phyloP scores from a whole-genome alignment of 2,797 vertebrate genomes.

The Lophotriccus pileatus region DNA sequence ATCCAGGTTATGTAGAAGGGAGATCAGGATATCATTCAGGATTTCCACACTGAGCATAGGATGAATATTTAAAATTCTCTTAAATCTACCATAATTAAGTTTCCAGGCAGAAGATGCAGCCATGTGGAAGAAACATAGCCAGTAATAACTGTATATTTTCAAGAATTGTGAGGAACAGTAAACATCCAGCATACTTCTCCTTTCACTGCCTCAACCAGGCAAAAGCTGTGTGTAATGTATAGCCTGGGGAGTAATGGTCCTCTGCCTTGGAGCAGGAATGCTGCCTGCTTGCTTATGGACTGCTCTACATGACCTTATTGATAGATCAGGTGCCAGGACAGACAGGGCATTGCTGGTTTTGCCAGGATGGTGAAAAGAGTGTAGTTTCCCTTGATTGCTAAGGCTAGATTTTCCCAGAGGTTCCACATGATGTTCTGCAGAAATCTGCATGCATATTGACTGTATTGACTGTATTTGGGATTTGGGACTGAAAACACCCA shows the following conservation, averaged over 20 bases:
- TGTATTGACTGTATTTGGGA: neutral
- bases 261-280: neutral
- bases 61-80: neutral
- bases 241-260: neutral
- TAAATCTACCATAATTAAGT: neutral
- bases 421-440: neutral
- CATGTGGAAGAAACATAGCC: rapidly evolving
- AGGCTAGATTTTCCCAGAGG: neutral
- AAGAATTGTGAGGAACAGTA: neutral
- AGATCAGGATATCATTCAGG: neutral
- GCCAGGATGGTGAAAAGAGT: neutral
- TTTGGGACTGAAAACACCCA: neutral
- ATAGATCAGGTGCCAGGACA: neutral
- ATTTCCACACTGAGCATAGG: neutral
- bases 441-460: neutral
- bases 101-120: neutral
- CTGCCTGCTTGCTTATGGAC: neutral
- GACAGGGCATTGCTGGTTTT: neutral
- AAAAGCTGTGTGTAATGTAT: neutral
- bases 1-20: neutral
- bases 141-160: neutral
- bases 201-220: neutral
- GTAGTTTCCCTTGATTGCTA: neutral
- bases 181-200: neutral
- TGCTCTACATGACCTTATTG: neutral